These are phyloP conservation scores for Caenorhabditis sulstoni DNA, from an alignment of 2,888 invertebrate genomes.

Conservation along the genomic window DNA sequence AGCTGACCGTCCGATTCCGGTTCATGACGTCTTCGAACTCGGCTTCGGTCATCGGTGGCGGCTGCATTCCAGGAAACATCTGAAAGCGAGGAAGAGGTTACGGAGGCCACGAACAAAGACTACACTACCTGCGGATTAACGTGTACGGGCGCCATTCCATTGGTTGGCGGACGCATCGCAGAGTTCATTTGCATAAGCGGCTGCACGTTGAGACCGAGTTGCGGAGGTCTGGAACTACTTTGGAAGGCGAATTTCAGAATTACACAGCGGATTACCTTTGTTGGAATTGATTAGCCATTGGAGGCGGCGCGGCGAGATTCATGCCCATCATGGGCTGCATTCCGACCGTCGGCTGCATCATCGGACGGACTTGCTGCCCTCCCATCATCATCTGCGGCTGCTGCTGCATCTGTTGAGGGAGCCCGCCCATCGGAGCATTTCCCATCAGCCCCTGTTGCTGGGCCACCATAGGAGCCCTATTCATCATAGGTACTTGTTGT, in stretches of 20 bases:
- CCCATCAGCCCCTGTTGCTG: slow-evolving; percentile 47
- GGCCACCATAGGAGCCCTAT: slow-evolving; percentile 22
- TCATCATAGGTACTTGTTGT: slow-evolving; percentile 47
- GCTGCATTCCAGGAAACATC: slow-evolving; percentile 62
- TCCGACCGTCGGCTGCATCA: slow-evolving; percentile 31
- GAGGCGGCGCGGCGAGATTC: slow-evolving; percentile 46
- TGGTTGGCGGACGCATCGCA: slow-evolving; percentile 57
- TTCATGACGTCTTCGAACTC: slow-evolving; percentile 99
- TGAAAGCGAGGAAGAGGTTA: background rate
- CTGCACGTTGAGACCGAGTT: slow-evolving; percentile 46
- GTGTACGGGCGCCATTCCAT: slow-evolving; percentile 63
- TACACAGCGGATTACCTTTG: slow-evolving; percentile 11
- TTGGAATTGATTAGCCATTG: slow-evolving; percentile 46
- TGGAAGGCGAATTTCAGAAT: slow-evolving; percentile 3
- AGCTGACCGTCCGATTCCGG: slow-evolving; percentile 90
- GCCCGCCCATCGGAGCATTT: slow-evolving; percentile 25
- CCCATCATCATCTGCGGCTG: slow-evolving; percentile 47
- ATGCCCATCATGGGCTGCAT: slow-evolving; percentile 50
- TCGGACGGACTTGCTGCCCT: slow-evolving; percentile 32
- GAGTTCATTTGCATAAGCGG: slow-evolving; percentile 59
- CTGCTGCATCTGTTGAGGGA: slow-evolving; percentile 33
- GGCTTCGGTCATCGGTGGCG: slow-evolving; percentile 85
- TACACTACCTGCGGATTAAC: slow-evolving; percentile 64
- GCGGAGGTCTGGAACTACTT: slow-evolving; percentile 49
- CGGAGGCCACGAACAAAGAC: background rate